Evolutionary conservation across 2,888 invertebrate species (phyloP).

Genomic region (Cheilosia soror): DNA sequence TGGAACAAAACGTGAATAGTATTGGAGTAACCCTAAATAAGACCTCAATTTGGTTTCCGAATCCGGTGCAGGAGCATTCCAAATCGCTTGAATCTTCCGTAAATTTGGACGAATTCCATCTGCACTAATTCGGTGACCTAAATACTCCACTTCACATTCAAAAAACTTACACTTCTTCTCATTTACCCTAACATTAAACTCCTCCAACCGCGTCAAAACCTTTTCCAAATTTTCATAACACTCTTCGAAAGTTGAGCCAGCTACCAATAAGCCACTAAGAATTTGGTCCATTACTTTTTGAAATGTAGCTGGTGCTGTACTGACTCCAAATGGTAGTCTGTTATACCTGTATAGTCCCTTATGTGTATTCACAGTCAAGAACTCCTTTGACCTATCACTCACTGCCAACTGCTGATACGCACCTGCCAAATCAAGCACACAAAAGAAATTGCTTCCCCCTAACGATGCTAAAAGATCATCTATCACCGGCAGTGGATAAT

Average conservation of each 20-base stretch:
- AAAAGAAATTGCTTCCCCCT: constrained; percentile 8
- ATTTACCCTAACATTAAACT: too few relatives aligned
- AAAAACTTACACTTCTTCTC: too few relatives aligned
- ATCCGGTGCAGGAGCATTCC: constrained; percentile 50
- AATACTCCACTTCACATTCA: too few relatives aligned
- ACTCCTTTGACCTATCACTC: not conserved
- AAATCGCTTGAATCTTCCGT: constrained; percentile 21
- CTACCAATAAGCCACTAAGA: constrained; percentile 26
- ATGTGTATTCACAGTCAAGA: constrained; percentile 22
- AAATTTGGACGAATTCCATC: not conserved
- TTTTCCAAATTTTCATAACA: constrained; percentile 35
- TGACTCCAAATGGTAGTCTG: not conserved
- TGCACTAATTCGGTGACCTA: not conserved
- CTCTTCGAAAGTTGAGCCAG: not conserved
- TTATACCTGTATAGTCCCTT: constrained; percentile 15
- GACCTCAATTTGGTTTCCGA: constrained; percentile 20
- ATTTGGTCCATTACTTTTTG: not conserved
- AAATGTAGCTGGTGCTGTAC: constrained; percentile 3
- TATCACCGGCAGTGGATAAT: constrained; percentile 1
- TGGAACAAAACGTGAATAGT: not conserved
- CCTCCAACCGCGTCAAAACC: constrained; percentile 7
- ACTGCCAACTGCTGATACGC: constrained; percentile 3
- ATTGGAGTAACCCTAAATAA: constrained; percentile 3
- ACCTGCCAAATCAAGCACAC: constrained; percentile 15
- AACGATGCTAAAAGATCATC: constrained; percentile 1